These are phyloP conservation scores for Brachymystax lenok DNA, from an alignment of 2,797 vertebrate species.

Conservation along the genomic window DNA sequence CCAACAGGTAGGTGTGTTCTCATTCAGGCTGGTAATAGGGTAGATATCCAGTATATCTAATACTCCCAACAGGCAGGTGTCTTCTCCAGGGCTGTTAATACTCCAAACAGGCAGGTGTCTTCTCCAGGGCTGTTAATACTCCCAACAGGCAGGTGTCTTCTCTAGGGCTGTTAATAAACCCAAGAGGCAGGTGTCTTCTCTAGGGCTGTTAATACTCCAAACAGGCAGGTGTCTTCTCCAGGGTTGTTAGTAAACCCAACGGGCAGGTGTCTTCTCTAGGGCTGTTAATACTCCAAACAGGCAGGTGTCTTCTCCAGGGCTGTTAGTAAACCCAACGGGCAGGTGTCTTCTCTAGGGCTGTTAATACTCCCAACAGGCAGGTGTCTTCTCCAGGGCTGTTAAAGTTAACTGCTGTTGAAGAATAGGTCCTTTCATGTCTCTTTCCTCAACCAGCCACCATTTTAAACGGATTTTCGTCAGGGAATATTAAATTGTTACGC, in stretches of 20 bases:
- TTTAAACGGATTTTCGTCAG: constrained; percentile 51
- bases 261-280: no score
- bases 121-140: constrained; percentile 89
- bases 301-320: constrained; percentile 75
- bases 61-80: neutral
- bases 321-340: constrained; percentile 65
- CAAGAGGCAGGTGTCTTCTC: no score
- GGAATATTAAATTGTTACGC: constrained; percentile 67
- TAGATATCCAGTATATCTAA: constrained; percentile 1
- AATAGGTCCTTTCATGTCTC: constrained; percentile 50
- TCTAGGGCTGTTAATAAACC: constrained; percentile 29
- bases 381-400: constrained; percentile 81
- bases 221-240: constrained; percentile 81
- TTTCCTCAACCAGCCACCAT: no score
- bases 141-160: constrained; percentile 89
- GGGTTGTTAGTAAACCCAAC: no score
- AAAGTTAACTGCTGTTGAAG: constrained; percentile 15
- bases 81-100: no score
- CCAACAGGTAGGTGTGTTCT: constrained; percentile 85
- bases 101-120: no score
- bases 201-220: constrained; percentile 97
- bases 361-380: neutral
- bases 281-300: no score
- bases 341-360: no score
- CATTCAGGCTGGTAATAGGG: constrained; percentile 90